Evolutionary conservation across 2,113 vertebrate species (phyloP).

Genomic region (Otocyon megalotis): DNA sequence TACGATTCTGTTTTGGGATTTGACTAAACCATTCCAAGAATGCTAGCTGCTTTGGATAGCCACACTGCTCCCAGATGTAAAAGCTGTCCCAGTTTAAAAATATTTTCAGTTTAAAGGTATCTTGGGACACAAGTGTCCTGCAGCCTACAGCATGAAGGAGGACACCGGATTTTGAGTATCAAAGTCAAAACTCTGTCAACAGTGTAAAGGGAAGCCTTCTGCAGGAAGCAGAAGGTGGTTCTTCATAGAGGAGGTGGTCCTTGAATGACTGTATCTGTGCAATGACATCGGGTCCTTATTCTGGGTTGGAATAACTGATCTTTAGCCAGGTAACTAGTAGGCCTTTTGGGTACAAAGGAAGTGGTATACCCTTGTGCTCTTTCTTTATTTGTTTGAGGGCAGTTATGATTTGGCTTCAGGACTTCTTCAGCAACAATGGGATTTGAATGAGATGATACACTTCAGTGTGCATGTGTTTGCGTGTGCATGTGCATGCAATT

Average conservation of each 20-base stretch:
- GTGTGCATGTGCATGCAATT: background rate
- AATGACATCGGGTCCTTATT: background rate
- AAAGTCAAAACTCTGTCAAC: background rate
- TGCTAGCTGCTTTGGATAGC: background rate
- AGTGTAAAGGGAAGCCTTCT: background rate
- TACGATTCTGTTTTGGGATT: constrained; percentile 28
- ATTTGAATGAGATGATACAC: background rate
- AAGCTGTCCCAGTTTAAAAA: background rate
- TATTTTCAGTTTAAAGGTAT: background rate
- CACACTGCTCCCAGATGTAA: background rate
- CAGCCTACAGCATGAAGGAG: background rate
- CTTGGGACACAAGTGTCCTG: background rate
- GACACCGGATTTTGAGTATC: background rate
- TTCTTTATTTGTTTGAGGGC: background rate
- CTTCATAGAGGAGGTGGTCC: background rate
- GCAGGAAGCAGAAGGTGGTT: background rate
- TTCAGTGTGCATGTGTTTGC: background rate
- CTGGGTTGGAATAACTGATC: background rate
- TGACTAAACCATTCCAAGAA: background rate
- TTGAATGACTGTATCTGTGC: accelerated
- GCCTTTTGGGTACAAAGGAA: background rate
- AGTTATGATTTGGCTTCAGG: background rate
- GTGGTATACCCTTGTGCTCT: background rate
- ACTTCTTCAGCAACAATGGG: background rate
- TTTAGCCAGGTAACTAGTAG: background rate